phyloP scores from a whole-genome alignment of 2,888 invertebrate species.

The Dolomedes plantarius region DNA sequence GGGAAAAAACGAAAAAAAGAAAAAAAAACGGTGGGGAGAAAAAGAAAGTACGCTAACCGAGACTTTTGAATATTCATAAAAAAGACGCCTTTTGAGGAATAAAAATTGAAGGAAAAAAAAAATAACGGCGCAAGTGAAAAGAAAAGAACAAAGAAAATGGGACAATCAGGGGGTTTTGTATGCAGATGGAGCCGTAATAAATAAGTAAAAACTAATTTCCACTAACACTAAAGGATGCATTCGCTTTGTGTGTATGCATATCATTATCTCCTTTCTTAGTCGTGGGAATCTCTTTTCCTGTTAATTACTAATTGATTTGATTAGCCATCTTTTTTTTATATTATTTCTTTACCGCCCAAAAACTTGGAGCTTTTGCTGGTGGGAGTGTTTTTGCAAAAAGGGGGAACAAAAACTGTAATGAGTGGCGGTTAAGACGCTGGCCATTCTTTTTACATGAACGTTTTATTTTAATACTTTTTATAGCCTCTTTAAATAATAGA shows the following conservation, averaged over 20 bases:
- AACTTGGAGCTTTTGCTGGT: background rate
- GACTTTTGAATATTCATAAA: constrained; percentile 18
- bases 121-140: constrained; percentile 12
- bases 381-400: constrained; percentile 17
- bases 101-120: constrained; percentile 28
- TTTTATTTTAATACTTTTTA: constrained; percentile 69
- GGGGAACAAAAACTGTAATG: constrained; percentile 61
- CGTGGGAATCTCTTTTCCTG: constrained; percentile 54
- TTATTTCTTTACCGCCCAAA: constrained; percentile 19
- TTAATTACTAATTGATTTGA: constrained; percentile 72
- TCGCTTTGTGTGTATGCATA: constrained; percentile 65
- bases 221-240: constrained; percentile 59
- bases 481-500: constrained; percentile 50
- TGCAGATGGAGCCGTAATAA: constrained; percentile 69
- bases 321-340: constrained; percentile 55
- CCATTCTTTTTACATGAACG: constrained; percentile 56
- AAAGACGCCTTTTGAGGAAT: constrained; percentile 19
- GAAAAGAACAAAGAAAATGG: constrained; percentile 43
- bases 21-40: background rate
- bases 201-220: constrained; percentile 71
- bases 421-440: constrained; percentile 54
- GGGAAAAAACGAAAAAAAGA: background rate
- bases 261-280: constrained; percentile 55
- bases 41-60: constrained; percentile 18
- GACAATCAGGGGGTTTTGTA: constrained; percentile 68